Base-by-base conservation (phyloP, 2,797 vertebrate genomes). In the Microchirus variegatus region DNA sequence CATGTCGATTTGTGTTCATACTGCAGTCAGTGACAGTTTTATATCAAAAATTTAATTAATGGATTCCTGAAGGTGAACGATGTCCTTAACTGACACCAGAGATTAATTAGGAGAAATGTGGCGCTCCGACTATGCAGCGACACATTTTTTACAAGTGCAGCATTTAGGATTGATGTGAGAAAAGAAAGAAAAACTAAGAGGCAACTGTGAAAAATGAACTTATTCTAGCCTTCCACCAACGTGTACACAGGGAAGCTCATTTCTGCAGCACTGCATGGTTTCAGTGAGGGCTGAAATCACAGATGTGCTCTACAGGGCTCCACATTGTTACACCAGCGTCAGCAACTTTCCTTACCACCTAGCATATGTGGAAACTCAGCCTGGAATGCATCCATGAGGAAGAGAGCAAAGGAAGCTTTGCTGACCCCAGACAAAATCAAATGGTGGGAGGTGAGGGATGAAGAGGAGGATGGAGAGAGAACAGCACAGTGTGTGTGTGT, bases 251-350 rank as follows among this genome's bases (percentile, higher is more conserved):
- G 71, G 56, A 80, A 70, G 83, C 77, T 81, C 35, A 84, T 84
- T 82, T 83, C 46, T 87, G 76, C 81, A 63, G 84, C 55, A 37
- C 77, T 48, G 77, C 73, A 65, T 64, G 79, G 75, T 82, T 76
- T 84, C 77, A 76, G 78, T 54, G 61, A 83, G 82, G 77, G 69
- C 87, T 83, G 80, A 78, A 86, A 88, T 86, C 91, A 87, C 92
- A 93, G 92, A 93, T 92, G 91, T 91, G 88, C 90, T 89, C 91
- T 69, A 80, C 87, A 73, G 91, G 90, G 91, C 84, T 90, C 86
- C 81, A 62, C 76, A 77, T 73, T 81, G 84, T 87, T 87, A 82
- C 81, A 72, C 75, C 55, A 36, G 74, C 83, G 81, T 92, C 93
- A 93, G 92, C 93, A 91, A 77, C 86, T 93, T 91, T 87, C 73